Conservation (phyloP, 2,797 vertebrate genomes). For the Ara ararauna region DNA sequence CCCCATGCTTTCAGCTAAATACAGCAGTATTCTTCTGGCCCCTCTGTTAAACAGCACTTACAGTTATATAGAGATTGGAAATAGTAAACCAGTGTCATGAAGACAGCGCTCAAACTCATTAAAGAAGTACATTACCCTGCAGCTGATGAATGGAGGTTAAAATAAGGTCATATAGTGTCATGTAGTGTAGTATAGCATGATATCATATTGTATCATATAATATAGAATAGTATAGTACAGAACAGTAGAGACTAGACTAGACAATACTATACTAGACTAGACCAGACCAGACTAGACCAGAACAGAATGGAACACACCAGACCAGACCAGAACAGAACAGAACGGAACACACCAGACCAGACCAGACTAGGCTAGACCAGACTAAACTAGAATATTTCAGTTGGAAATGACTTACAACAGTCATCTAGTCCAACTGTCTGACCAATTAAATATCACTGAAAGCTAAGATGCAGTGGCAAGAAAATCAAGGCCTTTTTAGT, state of each 20-base stretch:
- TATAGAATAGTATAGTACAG: neutral
- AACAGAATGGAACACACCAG: neutral
- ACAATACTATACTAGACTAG: neutral
- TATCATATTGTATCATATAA: neutral
- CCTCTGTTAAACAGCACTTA: neutral
- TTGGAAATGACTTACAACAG: neutral
- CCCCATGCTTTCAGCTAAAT: neutral
- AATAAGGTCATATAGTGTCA: neutral
- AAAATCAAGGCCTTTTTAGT: neutral
- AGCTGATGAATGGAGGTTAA: neutral
- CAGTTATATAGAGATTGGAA: neutral
- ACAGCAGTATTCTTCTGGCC: neutral
- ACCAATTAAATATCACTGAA: neutral
- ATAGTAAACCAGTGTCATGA: neutral
- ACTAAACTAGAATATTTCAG: neutral
- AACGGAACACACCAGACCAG: neutral
- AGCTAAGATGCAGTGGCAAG: neutral
- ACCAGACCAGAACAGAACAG: neutral
- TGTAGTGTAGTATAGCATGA: neutral
- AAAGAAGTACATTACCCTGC: neutral
- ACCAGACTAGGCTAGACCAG: neutral
- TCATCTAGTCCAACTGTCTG: neutral
- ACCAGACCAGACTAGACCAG: neutral
- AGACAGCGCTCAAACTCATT: accelerated
- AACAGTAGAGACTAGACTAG: neutral